phyloP scores from a whole-genome alignment of 2,113 vertebrate genomes.

The Siniperca chuatsi region DNA sequence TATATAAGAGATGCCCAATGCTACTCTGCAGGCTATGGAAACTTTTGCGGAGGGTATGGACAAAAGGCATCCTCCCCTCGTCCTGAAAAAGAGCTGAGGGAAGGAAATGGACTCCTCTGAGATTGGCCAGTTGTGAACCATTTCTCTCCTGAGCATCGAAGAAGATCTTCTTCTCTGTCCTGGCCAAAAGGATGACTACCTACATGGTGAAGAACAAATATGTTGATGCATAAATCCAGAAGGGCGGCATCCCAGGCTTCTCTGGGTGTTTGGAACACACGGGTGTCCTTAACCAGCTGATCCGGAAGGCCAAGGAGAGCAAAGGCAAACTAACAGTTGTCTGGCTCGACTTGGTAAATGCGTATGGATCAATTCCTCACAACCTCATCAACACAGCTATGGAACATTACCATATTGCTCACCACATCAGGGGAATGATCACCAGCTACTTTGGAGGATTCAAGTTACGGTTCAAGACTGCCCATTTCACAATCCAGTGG shows the following conservation, averaged over 20 bases:
- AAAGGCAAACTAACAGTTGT: not conserved
- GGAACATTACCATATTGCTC: too few relatives aligned
- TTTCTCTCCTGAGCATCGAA: not conserved
- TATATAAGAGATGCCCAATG: not conserved
- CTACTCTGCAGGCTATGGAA: not conserved
- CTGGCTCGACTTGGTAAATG: too few relatives aligned
- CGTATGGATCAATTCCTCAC: too few relatives aligned
- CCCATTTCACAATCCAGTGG: too few relatives aligned
- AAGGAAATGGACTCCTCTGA: not conserved
- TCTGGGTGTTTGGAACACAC: not conserved
- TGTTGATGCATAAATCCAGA: not conserved
- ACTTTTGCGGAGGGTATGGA: too few relatives aligned
- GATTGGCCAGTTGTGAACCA: not conserved
- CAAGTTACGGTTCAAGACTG: too few relatives aligned
- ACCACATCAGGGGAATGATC: too few relatives aligned
- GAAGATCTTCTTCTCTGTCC: too few relatives aligned
- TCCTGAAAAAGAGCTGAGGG: not conserved
- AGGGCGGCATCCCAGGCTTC: not conserved
- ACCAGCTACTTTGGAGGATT: too few relatives aligned
- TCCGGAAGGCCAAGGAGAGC: not conserved
- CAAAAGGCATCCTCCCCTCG: too few relatives aligned
- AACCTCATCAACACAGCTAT: too few relatives aligned
- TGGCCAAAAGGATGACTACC: not conserved
- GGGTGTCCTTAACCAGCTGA: not conserved
- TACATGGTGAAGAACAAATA: not conserved